Conservation (phyloP, 2,797 vertebrate genomes). For the Pangasius macronema region DNA sequence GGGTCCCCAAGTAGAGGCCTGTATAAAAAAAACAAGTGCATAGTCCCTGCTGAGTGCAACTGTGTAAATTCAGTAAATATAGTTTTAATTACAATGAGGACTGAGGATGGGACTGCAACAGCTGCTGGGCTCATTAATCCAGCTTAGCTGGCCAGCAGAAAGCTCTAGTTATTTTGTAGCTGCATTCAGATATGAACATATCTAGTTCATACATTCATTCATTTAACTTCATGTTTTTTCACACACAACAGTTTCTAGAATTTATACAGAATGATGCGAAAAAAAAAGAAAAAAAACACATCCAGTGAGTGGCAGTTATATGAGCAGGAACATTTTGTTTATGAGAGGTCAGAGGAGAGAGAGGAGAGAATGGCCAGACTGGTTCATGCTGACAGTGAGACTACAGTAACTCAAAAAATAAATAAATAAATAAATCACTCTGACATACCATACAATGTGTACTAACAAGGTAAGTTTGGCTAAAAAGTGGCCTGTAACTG, state of each 20-base stretch:
- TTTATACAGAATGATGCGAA: background rate
- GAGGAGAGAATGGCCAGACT: background rate
- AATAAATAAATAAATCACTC: background rate
- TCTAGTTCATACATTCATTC: background rate
- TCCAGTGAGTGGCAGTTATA: background rate
- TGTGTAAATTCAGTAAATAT: constrained; percentile 51
- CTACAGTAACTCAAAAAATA: background rate
- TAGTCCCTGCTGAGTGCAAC: constrained; percentile 25
- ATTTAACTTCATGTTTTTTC: background rate
- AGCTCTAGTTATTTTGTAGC: constrained; percentile 27
- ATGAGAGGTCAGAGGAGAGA: background rate
- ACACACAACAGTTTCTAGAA: background rate
- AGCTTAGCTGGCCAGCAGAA: constrained; percentile 32
- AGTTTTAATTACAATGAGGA: constrained; percentile 49
- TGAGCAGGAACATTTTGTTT: background rate
- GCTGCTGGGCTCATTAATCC: constrained; percentile 51
- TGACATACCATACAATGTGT: background rate
- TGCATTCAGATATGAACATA: background rate
- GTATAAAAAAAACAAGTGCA: constrained; percentile 45
- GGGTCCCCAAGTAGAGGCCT: constrained; percentile 28
- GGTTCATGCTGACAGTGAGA: background rate
- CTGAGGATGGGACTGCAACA: constrained; percentile 48
- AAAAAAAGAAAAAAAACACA: background rate
- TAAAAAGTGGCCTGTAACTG: background rate
- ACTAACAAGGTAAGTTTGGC: background rate